Percentiles rank a stretch among this genome's conserved stretches.
Evolutionary conservation across 2,113 vertebrate genomes (phyloP).

Genomic region (Indicator indicator): DNA sequence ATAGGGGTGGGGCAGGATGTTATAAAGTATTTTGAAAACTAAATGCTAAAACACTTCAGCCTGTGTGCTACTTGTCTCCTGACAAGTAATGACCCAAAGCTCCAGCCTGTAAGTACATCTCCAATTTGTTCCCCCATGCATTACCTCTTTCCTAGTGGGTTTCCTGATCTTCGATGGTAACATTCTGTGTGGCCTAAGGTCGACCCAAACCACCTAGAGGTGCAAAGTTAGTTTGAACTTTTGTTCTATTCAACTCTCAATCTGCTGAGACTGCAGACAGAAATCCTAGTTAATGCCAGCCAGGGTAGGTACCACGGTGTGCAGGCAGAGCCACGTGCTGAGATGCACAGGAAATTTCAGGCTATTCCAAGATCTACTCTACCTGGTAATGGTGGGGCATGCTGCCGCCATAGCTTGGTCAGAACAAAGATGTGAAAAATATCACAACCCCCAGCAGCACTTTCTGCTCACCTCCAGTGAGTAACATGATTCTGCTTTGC

Average conservation of each 20-base stretch:
- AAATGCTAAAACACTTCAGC: not conserved
- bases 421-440: not conserved
- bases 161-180: not conserved
- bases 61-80: not conserved
- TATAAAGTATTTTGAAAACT: not conserved
- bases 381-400: accelerated
- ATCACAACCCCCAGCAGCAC: not conserved
- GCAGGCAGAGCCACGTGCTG: accelerated
- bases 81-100: not conserved
- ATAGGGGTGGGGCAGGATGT: not conserved
- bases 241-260: not conserved
- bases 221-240: not conserved
- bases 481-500: accelerated
- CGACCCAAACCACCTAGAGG: not conserved
- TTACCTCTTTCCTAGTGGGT: not conserved
- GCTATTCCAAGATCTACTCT: not conserved
- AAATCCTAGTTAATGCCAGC: not conserved
- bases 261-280: not conserved
- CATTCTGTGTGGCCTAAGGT: not conserved
- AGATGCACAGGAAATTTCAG: not conserved
- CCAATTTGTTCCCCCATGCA: not conserved
- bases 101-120: not conserved
- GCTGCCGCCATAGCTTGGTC: not conserved
- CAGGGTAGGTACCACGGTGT: not conserved
- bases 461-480: not conserved